Conservation (phyloP, 2,113 vertebrate species). For the Rhinolophus sinicus region DNA sequence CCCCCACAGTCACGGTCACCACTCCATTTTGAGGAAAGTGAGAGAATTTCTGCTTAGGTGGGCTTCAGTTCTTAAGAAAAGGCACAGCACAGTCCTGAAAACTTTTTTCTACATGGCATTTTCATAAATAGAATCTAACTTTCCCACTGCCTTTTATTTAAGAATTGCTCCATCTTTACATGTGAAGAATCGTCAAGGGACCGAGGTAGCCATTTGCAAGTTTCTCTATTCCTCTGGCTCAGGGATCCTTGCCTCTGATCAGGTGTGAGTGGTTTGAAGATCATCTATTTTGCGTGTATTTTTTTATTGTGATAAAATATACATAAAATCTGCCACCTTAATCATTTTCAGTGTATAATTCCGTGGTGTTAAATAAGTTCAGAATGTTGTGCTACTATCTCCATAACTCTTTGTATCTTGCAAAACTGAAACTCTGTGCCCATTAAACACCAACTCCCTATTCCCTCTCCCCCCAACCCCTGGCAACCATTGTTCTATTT, state of each 20-base stretch:
- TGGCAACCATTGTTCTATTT: background rate
- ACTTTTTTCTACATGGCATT: background rate
- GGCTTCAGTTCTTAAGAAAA: background rate
- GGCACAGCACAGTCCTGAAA: background rate
- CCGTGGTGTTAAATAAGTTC: background rate
- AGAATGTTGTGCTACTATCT: background rate
- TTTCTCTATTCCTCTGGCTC: background rate
- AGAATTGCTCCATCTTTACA: background rate
- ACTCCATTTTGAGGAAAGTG: background rate
- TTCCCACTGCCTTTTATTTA: background rate
- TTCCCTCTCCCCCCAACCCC: no score
- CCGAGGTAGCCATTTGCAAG: background rate
- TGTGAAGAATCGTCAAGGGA: background rate
- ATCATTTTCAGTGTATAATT: background rate
- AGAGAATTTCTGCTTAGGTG: background rate
- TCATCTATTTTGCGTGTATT: background rate
- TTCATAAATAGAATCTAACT: background rate
- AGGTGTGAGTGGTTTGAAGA: background rate
- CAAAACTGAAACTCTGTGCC: background rate
- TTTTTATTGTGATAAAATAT: background rate
- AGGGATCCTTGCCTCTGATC: background rate
- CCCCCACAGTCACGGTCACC: no score
- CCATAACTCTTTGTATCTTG: background rate
- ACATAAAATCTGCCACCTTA: background rate
- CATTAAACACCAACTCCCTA: background rate